Evolutionary conservation across 2,113 vertebrate genomes (phyloP).

Genomic region (chimpanzee (Pan troglodytes)): NHGRI_mPanTro3-v2.1_pri NC_072410.2:72909501-72910000

Average conservation of each 20-base stretch:
- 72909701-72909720: constrained; percentile 1
- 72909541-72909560: not conserved
- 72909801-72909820: constrained; percentile 27
- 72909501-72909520: not conserved
- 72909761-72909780: not conserved
- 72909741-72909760: not conserved
- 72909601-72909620: not conserved
- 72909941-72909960: not conserved
- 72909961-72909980: not conserved
- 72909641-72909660: not conserved
- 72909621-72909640: not conserved
- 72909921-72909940: constrained; percentile 21
- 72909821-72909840: not conserved
- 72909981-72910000: not conserved
- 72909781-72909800: not conserved
- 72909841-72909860: not conserved
- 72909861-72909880: not conserved
- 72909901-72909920: not conserved
- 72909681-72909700: not conserved
- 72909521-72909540: not conserved
- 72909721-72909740: constrained; percentile 20
- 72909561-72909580: not conserved
- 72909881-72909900: not conserved
- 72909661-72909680: not conserved
- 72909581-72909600: not conserved